Evolutionary conservation across 2,888 invertebrate genomes (phyloP), one percentile per base, ranked within the genome.

Genomic region (Marronus borbonicus): DNA sequence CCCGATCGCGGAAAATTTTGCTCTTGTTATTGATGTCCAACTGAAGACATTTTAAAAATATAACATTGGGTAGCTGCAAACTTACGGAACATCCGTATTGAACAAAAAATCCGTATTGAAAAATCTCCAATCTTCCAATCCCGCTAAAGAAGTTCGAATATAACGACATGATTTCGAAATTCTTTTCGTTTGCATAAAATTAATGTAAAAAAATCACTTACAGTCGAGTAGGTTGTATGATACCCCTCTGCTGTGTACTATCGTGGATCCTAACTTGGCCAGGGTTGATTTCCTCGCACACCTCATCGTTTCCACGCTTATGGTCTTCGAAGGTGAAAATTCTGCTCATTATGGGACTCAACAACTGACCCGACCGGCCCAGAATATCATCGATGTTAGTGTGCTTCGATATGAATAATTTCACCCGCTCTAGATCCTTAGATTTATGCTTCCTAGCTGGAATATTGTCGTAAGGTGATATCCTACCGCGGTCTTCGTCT

Each of bases 351-450:
- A 93, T 90, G 12, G 93, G 93, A 86, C 93, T 93, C 83, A 93
- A 91, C 80, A 93, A 87, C 31, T 90, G 89, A 78, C 89, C 89
- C 62, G 89, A 87, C 75, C 90, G 90, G 66, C 96, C 97, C 80
- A 98, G 90, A 86, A 98, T 92, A 85, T 98, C 97, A 86, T 97
- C 97, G 83, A 97, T 97, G 88, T 97, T 95, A 60, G 94, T 94
- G 87, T 95, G 95, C 77, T 93, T 92, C 12, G 97, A 96, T 82
- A 97, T 96, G 87, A 96, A 98, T 76, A 92, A 88, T 76, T 89
- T 90, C 86, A 83, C 88, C 86, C 83, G 88, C 84, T 90, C 86
- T 87, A 83, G 83, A 7, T 83, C 85, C 60, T 80, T 79, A 64
- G 79, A 81, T 24, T 72, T 62, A 31, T 55, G 69, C 14, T 20